Conservation (phyloP, 2,113 vertebrate species). For the Salminus brasiliensis region DNA sequence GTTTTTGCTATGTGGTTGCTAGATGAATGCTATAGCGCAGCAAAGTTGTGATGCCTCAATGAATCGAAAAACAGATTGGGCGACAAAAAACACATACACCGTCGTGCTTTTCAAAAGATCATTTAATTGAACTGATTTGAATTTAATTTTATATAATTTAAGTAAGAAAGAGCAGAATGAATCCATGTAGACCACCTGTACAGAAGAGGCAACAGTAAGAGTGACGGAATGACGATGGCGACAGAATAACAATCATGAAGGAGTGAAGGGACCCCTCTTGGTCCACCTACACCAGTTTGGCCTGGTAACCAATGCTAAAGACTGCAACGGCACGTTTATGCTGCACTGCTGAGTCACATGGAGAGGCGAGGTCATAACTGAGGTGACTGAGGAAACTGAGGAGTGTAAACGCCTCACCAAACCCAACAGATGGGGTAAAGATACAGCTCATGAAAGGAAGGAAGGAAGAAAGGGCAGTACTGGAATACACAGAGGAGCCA, state of each 20-base stretch:
- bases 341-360: neutral
- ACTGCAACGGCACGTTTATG: neutral
- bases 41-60: too few relatives aligned
- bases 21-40: too few relatives aligned
- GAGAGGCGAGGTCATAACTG: neutral
- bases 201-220: constrained; percentile 17
- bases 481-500: too few relatives aligned
- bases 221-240: neutral
- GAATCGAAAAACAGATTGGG: too few relatives aligned
- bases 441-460: neutral
- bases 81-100: neutral
- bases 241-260: neutral
- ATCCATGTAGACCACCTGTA: constrained; percentile 19
- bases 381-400: too few relatives aligned
- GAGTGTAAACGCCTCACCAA: neutral
- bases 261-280: neutral
- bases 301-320: neutral
- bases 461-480: neutral
- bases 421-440: neutral
- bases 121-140: constrained; percentile 11
- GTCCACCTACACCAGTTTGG: neutral
- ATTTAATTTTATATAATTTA: constrained; percentile 3
- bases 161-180: constrained; percentile 16
- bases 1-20: too few relatives aligned
- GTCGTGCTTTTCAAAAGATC: constrained; percentile 21